Base-by-base conservation (phyloP, 2,797 vertebrate species). In the Acrocephalus scirpaceus region DNA sequence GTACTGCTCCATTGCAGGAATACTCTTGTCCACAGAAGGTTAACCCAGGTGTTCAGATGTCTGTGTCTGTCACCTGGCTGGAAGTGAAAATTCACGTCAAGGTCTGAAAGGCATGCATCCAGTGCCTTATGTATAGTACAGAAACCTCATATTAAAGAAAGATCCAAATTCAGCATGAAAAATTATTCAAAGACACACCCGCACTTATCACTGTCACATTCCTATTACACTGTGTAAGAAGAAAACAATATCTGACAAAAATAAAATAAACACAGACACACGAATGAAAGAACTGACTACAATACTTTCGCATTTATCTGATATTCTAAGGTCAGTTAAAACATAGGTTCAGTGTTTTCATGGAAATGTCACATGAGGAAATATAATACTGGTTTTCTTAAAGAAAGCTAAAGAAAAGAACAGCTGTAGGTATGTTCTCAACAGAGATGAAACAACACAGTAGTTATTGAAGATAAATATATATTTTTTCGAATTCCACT, bases 161-260 rank as follows among this genome's bases (percentile, higher is more conserved):
- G 80, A 89, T 71, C 30, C 36, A 56, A 92, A 86, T 56, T 70
- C 51, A 73, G 50, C 64, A 50, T 1, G 7, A 93, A 76, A 75
- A 82, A 58, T 57, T 79, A 89, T 42, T 87, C 64, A 48, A 82
- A 89, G 95, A n/a, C 94, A 92, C 91, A 77, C 92, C 88, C 61
- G 0, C 42, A 65, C 71, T 91, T 94, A 83, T 94, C 74, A 91
- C 56, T 91, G 64, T 67, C 78, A 77, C 92, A 95, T 95, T 96
- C 88, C 84, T 95, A 71, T 80, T 89, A 50, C 71, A 57, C 71
- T 77, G 53, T 54, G 65, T 87, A 93, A 95, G 93, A 91, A 77
- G 74, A 93, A 95, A 92, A 94, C 88, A 87, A 20, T 92, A 79
- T 93, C 84, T 93, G 74, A 88, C 84, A 92, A 91, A 93, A 95